A percentile compares a stretch with the other conserved stretches of the same genome.
Evolutionary conservation across 2,797 vertebrate species (phyloP).

Genomic region (Nothura maculosa): DNA sequence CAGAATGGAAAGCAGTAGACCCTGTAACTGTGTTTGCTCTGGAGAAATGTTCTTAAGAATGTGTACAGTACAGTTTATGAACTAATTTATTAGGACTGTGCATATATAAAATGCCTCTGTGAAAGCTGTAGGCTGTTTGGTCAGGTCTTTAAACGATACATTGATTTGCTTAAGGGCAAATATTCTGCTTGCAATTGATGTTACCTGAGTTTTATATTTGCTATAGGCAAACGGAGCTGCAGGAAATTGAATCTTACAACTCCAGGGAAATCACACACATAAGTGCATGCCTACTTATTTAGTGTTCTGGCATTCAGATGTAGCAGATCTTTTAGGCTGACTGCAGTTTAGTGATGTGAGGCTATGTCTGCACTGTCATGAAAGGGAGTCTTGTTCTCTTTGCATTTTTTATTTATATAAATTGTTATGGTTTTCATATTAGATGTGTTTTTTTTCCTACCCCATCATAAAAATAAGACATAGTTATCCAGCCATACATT

Average conservation of each 20-base stretch:
- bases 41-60: not conserved
- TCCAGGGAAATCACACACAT: constrained; percentile 33
- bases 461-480: constrained; percentile 30
- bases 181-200: not conserved
- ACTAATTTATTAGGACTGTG: not conserved
- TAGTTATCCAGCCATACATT: constrained; percentile 36
- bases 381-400: not conserved
- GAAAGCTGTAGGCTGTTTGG: not conserved
- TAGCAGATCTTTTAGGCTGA: not conserved
- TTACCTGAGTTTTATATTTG: constrained; percentile 52
- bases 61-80: not conserved
- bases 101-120: not conserved
- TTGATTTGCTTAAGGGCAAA: constrained; percentile 50
- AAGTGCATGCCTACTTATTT: constrained; percentile 52
- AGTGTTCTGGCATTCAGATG: not conserved
- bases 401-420: constrained; percentile 36
- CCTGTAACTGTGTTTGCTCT: not conserved
- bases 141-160: constrained; percentile 30
- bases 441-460: constrained; percentile 42
- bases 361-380: not conserved
- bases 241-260: not conserved
- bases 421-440: constrained; percentile 33
- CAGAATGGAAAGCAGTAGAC: not conserved
- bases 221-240: not conserved
- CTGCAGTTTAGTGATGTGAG: not conserved